phyloP scores from a whole-genome alignment of 2,113 vertebrate genomes.

The Hystrix cristata region DNA sequence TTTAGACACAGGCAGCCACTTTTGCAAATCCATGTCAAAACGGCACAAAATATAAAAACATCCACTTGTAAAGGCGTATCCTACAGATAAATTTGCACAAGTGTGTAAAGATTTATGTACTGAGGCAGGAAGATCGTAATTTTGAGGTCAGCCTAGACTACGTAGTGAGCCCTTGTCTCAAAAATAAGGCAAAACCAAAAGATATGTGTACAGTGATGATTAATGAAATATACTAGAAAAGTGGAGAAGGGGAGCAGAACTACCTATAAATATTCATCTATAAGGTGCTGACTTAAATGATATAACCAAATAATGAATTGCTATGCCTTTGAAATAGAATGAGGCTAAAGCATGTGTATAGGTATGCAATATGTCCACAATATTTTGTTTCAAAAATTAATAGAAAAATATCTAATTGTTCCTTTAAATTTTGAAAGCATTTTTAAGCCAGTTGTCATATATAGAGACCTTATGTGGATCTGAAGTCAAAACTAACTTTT shows the following conservation, averaged over 20 bases:
- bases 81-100: neutral
- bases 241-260: neutral
- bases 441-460: slow-evolving; percentile 1
- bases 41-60: neutral
- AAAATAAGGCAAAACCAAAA: neutral
- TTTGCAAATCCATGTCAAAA: slow-evolving; percentile 18
- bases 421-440: neutral
- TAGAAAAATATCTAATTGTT: neutral
- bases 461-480: neutral
- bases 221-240: neutral
- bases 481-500: neutral
- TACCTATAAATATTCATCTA: neutral
- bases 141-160: neutral
- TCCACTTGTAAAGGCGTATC: neutral
- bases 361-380: neutral
- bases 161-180: neutral
- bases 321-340: neutral
- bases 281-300: neutral
- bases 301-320: neutral
- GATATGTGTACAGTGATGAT: neutral
- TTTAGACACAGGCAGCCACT: neutral
- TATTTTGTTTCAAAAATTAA: neutral
- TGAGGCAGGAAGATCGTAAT: neutral
- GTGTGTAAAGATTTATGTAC: neutral
- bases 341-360: neutral